Conservation (phyloP, 2,797 vertebrate species). For the Potorous gilbertii region DNA sequence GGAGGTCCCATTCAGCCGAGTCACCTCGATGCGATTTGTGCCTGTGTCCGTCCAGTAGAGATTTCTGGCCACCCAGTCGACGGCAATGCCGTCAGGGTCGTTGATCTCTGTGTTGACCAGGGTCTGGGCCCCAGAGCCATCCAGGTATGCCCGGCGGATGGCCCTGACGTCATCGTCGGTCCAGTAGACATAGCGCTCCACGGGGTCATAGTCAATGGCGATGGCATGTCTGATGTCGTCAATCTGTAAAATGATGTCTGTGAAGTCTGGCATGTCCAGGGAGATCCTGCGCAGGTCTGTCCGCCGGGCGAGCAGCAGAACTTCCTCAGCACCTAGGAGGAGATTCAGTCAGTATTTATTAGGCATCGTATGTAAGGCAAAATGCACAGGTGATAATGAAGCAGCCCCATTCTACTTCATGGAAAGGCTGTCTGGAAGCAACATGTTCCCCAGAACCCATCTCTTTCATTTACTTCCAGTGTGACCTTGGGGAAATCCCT, state of each 20-base stretch:
- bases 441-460: too few relatives aligned
- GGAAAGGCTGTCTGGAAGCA: fast-evolving
- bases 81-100: constrained; percentile 96
- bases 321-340: constrained; percentile 92
- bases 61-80: constrained; percentile 97
- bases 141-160: constrained; percentile 92
- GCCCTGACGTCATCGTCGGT: constrained; percentile 96
- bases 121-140: constrained; percentile 92
- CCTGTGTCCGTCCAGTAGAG: constrained; percentile 98
- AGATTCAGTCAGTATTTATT: fast-evolving
- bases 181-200: constrained; percentile 96
- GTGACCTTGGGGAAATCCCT: background rate
- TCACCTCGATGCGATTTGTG: constrained; percentile 96
- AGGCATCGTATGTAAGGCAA: fast-evolving
- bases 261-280: constrained; percentile 95
- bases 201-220: constrained; percentile 96
- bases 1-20: constrained; percentile 93
- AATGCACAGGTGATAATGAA: too few relatives aligned
- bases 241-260: constrained; percentile 95
- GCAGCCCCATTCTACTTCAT: fast-evolving
- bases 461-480: background rate
- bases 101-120: constrained; percentile 93
- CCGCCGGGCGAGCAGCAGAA: constrained; percentile 93
- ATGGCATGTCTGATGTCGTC: constrained; percentile 96
- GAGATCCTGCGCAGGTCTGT: constrained; percentile 96